phyloP scores from a whole-genome alignment of 1,140 invertebrate genomes.

The Nymphalis io region DNA sequence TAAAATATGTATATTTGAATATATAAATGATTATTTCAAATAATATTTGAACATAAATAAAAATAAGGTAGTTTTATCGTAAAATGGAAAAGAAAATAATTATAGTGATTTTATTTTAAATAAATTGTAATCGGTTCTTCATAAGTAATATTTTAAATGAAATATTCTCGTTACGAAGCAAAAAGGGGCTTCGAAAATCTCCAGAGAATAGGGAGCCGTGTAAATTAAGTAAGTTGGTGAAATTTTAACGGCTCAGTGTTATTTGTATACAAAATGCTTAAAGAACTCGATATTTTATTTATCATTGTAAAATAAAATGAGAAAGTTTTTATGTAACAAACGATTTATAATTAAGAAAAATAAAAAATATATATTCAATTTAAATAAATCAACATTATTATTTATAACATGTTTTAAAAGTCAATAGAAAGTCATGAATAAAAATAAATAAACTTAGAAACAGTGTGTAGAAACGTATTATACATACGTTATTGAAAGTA shows the following conservation, averaged over 20 bases:
- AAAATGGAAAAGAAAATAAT: too few species aligned
- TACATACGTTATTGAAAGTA: neutral
- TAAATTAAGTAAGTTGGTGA: slow-evolving; percentile 48
- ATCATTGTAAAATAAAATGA: neutral
- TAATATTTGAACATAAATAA: neutral
- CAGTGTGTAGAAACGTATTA: neutral
- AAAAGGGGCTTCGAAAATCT: slow-evolving; percentile 21
- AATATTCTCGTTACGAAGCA: neutral
- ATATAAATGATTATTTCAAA: too few species aligned
- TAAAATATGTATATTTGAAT: too few species aligned
- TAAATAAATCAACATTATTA: too few species aligned
- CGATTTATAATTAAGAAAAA: too few species aligned
- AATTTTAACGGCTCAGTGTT: slow-evolving; percentile 45
- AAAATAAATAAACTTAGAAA: neutral
- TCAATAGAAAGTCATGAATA: neutral
- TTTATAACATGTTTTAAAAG: neutral
- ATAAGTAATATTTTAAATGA: neutral
- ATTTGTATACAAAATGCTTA: slow-evolving; percentile 39
- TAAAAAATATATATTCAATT: too few species aligned
- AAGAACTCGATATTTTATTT: neutral
- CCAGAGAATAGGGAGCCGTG: slow-evolving; percentile 44
- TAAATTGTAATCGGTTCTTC: neutral
- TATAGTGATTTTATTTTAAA: neutral
- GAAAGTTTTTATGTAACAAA: too few species aligned
- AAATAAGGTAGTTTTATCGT: neutral